Percentiles rank a stretch among this genome's conserved stretches.
Conservation (phyloP, 2,888 invertebrate genomes). For the Argyresthia goedartella region DNA sequence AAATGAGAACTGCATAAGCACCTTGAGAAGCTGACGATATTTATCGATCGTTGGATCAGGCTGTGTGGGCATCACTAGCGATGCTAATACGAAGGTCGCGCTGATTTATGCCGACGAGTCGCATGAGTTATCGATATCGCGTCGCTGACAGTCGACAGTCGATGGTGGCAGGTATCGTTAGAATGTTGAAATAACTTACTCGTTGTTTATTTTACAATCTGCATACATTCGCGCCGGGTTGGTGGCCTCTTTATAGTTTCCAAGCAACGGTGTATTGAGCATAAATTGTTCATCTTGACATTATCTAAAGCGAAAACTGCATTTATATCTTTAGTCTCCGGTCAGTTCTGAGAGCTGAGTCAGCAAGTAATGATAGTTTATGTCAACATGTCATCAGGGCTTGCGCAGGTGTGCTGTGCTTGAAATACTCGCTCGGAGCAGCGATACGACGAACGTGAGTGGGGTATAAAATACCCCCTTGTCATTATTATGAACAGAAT, state of each 20-base stretch:
- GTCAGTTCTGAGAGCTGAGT: no score
- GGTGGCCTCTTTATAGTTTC: neutral
- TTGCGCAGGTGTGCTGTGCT: conserved; percentile 1
- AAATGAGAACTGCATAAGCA: neutral
- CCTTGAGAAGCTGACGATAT: conserved; percentile 26
- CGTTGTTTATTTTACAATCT: conserved; percentile 1
- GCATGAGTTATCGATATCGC: conserved; percentile 60
- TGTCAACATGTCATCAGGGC: no score
- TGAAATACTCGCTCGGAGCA: neutral
- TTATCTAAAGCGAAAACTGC: no score
- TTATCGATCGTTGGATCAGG: conserved; percentile 50
- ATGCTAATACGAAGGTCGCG: conserved; percentile 30
- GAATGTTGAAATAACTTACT: conserved; percentile 17
- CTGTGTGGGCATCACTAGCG: conserved; percentile 62
- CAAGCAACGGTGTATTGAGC: neutral
- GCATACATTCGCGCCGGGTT: neutral
- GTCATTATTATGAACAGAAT: conserved; percentile 1
- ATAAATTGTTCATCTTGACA: no score
- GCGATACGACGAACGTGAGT: conserved; percentile 5
- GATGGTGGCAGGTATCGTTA: conserved; percentile 25
- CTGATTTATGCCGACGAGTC: conserved; percentile 63
- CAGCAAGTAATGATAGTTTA: no score
- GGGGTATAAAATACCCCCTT: neutral
- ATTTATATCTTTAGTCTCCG: no score
- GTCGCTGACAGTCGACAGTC: conserved; percentile 21